These are phyloP conservation scores for Schizaphis graminum DNA, from an alignment of 2,888 invertebrate genomes.

Conservation along the genomic window DNA sequence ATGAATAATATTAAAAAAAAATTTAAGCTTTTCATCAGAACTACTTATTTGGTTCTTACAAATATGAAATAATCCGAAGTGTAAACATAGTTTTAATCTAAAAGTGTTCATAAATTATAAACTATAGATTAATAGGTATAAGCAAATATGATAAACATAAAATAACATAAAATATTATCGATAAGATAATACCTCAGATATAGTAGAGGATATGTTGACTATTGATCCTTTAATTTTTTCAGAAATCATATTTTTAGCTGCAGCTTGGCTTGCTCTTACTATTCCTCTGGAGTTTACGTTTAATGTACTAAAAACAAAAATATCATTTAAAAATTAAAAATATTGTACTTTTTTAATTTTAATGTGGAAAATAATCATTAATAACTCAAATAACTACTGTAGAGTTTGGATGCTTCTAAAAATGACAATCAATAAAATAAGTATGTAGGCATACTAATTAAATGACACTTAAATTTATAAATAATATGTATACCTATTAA, in stretches of 20 bases:
- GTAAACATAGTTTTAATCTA: neutral
- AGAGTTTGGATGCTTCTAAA: neutral
- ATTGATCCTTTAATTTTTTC: slow-evolving; percentile 82
- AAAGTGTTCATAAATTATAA: neutral
- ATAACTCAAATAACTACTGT: neutral
- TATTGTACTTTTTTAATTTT: neutral
- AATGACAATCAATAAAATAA: neutral
- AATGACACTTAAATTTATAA: too few relatives aligned
- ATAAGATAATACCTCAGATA: slow-evolving; percentile 76
- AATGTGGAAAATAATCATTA: neutral
- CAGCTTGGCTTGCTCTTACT: slow-evolving; percentile 87
- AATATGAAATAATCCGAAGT: neutral
- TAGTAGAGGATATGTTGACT: slow-evolving; percentile 92
- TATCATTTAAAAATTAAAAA: neutral
- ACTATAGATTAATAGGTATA: neutral
- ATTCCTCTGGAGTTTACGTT: slow-evolving; percentile 88
- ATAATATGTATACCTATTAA: too few relatives aligned
- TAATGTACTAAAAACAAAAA: slow-evolving; percentile 74
- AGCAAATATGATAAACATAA: neutral
- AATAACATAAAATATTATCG: slow-evolving; percentile 66
- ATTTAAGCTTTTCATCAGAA: neutral
- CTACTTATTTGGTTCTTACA: neutral
- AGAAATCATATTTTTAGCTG: slow-evolving; percentile 81
- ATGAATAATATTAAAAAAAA: neutral
- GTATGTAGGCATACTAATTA: neutral